A percentile compares a stretch with the other conserved stretches of the same genome.
These are phyloP conservation scores for Okamejei kenojei DNA, from an alignment of 2,797 vertebrate species.

Conservation along the genomic window DNA sequence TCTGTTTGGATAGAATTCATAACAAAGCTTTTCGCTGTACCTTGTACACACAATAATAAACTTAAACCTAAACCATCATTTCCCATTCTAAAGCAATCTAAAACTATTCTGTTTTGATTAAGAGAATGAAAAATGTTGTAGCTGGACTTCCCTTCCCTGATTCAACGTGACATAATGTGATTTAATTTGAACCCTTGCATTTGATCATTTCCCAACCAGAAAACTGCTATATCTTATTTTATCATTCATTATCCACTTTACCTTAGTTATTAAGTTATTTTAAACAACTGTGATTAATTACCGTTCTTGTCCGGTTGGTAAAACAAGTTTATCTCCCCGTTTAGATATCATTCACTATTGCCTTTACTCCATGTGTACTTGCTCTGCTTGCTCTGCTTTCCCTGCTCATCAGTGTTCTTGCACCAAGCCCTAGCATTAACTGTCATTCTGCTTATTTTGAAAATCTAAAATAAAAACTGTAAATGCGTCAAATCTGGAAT, in stretches of 20 bases:
- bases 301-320: neutral
- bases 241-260: constrained; percentile 16
- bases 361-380: neutral
- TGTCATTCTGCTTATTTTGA: neutral
- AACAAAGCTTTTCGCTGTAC: too few species aligned
- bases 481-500: too few species aligned
- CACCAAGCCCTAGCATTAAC: neutral
- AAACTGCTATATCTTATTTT: constrained; percentile 14
- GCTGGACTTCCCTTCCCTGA: neutral
- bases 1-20: too few species aligned
- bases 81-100: too few species aligned
- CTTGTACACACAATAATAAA: too few species aligned
- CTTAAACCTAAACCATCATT: neutral
- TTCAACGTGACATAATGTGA: constrained; percentile 7
- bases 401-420: neutral
- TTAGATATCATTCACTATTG: neutral
- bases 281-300: constrained; percentile 11
- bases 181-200: neutral
- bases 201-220: neutral
- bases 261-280: neutral
- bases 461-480: too few species aligned
- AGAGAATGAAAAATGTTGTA: neutral
- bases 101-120: neutral
- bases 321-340: neutral
- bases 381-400: neutral